Conservation (phyloP, 2,113 vertebrate species). For the Polypterus senegalus region DNA sequence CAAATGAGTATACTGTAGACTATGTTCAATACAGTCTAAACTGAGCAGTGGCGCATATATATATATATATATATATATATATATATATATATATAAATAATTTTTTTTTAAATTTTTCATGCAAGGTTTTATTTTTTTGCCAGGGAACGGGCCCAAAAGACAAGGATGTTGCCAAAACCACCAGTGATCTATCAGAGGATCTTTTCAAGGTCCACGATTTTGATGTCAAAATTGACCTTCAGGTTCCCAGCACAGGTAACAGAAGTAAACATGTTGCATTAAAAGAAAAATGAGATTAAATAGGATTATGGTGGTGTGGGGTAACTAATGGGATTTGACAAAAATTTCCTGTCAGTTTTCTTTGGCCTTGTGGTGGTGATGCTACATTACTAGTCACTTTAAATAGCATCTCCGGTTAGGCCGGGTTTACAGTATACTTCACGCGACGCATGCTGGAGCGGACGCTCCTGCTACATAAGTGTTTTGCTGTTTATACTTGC, state of each 20-base stretch:
- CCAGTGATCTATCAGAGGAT: slow-evolving; percentile 93
- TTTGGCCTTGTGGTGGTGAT: too few species aligned
- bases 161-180: slow-evolving; percentile 79
- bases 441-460: too few species aligned
- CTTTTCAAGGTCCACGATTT: slow-evolving; percentile 98
- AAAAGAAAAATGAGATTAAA: neutral
- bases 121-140: slow-evolving; percentile 12
- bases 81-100: too few species aligned
- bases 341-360: too few species aligned
- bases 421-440: too few species aligned
- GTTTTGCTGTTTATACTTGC: too few species aligned
- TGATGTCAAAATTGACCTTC: slow-evolving; percentile 96
- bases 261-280: neutral
- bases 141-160: slow-evolving; percentile 71
- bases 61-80: too few species aligned
- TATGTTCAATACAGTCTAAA: neutral
- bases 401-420: too few species aligned
- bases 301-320: too few species aligned
- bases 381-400: too few species aligned
- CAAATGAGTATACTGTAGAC: neutral
- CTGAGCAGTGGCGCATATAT: neutral
- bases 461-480: too few species aligned
- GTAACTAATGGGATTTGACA: too few species aligned
- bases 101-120: slow-evolving; percentile 12
- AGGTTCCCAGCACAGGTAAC: slow-evolving; percentile 94